phyloP scores from a whole-genome alignment of 2,797 vertebrate species.

The Pogonophryne albipinna region DNA sequence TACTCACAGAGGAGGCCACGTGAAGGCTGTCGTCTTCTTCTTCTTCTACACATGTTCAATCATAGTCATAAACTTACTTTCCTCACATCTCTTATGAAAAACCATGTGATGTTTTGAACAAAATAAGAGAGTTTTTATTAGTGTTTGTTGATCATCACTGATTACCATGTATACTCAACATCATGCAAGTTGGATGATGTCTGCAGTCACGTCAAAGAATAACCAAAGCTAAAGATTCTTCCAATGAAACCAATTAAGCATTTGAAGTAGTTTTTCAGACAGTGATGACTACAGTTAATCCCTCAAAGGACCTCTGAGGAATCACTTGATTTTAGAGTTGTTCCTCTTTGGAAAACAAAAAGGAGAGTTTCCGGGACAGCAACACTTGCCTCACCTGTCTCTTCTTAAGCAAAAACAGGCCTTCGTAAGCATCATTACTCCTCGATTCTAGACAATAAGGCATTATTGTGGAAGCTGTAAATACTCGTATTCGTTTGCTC shows the following conservation, averaged over 20 bases:
- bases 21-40: too few relatives aligned
- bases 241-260: not conserved
- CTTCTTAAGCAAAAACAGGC: not conserved
- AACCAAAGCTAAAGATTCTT: not conserved
- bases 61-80: not conserved
- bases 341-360: too few relatives aligned
- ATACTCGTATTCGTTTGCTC: conserved; percentile 32
- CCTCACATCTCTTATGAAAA: not conserved
- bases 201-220: not conserved
- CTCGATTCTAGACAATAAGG: conserved; percentile 33
- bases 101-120: not conserved
- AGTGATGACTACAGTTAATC: not conserved
- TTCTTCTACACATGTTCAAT: not conserved
- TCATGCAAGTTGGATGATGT: not conserved
- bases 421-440: conserved; percentile 47
- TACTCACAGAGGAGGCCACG: too few relatives aligned
- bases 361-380: too few relatives aligned
- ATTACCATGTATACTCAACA: not conserved
- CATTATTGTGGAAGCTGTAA: conserved; percentile 37
- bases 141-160: not conserved
- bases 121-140: not conserved
- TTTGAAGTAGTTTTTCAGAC: conserved; percentile 1
- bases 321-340: conserved; percentile 8
- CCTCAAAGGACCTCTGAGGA: conserved; percentile 18
- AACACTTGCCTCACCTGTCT: too few relatives aligned